Base-by-base conservation (phyloP, 2,797 vertebrate species). In the Tinamus major region DNA sequence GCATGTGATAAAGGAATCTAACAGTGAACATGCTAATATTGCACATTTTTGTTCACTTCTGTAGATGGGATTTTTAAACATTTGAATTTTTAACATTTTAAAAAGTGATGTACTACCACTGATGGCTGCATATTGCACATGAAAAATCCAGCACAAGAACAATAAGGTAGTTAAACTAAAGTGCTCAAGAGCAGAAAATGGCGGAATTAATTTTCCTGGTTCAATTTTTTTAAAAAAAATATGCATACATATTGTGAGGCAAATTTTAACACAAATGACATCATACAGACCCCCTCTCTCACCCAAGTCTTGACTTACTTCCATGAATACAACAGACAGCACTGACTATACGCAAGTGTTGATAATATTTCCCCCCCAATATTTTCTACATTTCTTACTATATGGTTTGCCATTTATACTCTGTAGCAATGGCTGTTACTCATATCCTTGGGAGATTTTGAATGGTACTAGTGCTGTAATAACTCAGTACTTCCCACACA, bases 251-350 rank as follows among this genome's bases (percentile, higher is more conserved):
- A 13, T 33, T 46, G 26, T 26, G 19, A 53, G 7, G 1, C 6
- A 33, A 10, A 7, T 49, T 90, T 49, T 74, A 56, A 31, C 17
- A 51, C 56, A 42, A 80, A 78, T 37, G 9, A 64, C 10, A 24
- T 42, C 16, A 26, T 8, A 44, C 9, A 9, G 8, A 53, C 41
- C 8, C 12, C 23, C 4, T 1, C 1, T 15, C 5, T 13, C 58
- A 56, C 48, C 24, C 44, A n/a, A 13, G 3, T 80, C 23, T 63
- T 39, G 17, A 35, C 17, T 46, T 68, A 12, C 20, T 70, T 70
- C 33, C 26, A 27, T 29, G 16, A 35, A 53, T 18, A 69, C 33
- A 35, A 48, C 37, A 35, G 48, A 51, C 26, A 37, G 31, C 27
- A 7, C 18, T 56, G 29, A n/a, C 31, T 56, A 29, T 29, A 13